Evolutionary conservation across 2,888 invertebrate species (phyloP).

Genomic region (Serripes groenlandicus): DNA sequence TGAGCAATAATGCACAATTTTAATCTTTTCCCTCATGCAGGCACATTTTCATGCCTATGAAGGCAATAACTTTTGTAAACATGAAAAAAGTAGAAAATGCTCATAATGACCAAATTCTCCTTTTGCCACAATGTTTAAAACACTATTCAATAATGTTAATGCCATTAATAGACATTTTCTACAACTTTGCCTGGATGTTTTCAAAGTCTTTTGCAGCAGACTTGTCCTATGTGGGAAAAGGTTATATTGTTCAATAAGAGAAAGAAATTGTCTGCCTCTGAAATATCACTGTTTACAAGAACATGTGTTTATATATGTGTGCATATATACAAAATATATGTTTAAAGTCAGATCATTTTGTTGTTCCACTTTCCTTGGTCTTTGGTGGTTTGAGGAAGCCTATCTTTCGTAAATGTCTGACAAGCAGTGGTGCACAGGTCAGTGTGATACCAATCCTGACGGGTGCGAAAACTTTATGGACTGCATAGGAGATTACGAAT

Average conservation of each 20-base stretch:
- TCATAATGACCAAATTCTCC: background rate
- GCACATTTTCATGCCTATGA: background rate
- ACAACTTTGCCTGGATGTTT: background rate
- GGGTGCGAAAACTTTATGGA: conserved; percentile 97
- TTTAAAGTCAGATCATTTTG: background rate
- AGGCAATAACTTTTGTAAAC: background rate
- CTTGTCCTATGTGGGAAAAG: background rate
- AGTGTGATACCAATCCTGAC: conserved; percentile 94
- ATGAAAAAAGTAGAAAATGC: background rate
- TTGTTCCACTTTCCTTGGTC: background rate
- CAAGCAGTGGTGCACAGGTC: conserved; percentile 94
- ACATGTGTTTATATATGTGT: too few relatives aligned
- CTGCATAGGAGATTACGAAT: conserved; percentile 95
- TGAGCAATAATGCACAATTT: too few relatives aligned
- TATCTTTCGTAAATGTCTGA: conserved; percentile 91
- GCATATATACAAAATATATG: background rate
- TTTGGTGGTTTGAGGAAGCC: conserved; percentile 90
- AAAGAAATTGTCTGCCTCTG: too few relatives aligned
- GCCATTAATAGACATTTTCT: background rate
- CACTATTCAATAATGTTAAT: background rate
- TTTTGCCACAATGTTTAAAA: background rate
- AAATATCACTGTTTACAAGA: too few relatives aligned
- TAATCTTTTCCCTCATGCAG: background rate
- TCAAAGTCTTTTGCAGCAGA: background rate
- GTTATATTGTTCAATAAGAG: background rate